Conservation (phyloP, 2,113 vertebrate genomes). For the Lophochroa leadbeateri region DNA sequence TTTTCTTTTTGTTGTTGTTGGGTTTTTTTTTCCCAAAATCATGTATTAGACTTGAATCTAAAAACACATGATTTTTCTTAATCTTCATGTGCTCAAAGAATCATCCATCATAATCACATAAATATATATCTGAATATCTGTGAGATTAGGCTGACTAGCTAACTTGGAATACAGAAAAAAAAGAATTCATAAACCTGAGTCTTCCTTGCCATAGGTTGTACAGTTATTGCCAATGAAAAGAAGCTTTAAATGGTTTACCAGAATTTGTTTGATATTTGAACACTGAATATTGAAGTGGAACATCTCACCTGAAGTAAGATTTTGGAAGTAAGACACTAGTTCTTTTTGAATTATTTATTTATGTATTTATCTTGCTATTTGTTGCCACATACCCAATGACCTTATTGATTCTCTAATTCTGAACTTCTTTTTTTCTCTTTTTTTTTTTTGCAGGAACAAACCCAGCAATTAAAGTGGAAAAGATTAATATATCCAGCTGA, state of each 20-base stretch:
- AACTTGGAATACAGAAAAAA: neutral
- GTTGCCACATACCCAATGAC: neutral
- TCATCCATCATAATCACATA: neutral
- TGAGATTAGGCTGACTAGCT: neutral
- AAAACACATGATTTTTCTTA: neutral
- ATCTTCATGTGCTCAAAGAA: neutral
- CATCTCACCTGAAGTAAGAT: neutral
- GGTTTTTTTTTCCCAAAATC: neutral
- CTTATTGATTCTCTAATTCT: neutral
- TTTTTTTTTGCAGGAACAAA: neutral
- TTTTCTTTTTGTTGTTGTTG: too few relatives aligned
- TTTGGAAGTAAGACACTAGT: neutral
- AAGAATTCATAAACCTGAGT: neutral
- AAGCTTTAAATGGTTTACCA: neutral
- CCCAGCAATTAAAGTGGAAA: neutral
- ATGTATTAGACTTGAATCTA: neutral
- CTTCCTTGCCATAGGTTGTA: neutral
- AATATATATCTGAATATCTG: neutral
- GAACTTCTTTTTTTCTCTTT: neutral
- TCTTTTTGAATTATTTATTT: neutral
- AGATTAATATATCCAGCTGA: neutral
- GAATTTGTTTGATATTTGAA: neutral
- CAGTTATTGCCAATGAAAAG: neutral
- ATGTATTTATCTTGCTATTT: neutral
- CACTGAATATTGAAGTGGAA: neutral